Evolutionary conservation across 2,113 vertebrate genomes (phyloP).

Genomic region (Stomatorhinus ivindoensis): DNA sequence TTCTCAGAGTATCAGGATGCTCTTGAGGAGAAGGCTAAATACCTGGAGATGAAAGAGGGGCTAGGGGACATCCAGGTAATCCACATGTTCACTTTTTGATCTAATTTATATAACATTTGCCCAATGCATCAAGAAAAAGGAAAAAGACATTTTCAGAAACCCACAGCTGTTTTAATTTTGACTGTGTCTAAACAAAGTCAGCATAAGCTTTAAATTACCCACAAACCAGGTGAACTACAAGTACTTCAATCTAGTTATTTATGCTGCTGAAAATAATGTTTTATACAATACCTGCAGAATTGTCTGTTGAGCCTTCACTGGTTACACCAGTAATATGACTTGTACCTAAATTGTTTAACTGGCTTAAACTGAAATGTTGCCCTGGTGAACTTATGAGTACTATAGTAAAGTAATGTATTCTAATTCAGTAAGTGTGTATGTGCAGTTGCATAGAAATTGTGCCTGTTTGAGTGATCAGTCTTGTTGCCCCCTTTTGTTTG

Average conservation of each 20-base stretch:
- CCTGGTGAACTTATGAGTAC: not conserved
- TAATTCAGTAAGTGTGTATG: not conserved
- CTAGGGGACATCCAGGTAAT: slow-evolving; percentile 7
- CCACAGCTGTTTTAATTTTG: not conserved
- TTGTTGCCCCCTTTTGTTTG: not conserved
- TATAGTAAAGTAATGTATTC: not conserved
- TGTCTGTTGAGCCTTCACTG: not conserved
- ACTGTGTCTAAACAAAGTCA: not conserved
- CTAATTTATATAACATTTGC: not conserved
- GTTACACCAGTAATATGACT: not conserved
- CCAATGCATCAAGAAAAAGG: not conserved
- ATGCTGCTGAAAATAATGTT: not conserved
- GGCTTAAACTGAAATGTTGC: no score
- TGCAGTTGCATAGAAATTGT: not conserved
- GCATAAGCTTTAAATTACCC: not conserved
- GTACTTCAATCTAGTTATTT: not conserved
- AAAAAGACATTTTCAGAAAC: not conserved
- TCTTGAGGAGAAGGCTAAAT: not conserved
- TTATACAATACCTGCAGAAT: not conserved
- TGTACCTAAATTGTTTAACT: not conserved
- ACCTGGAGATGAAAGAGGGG: not conserved
- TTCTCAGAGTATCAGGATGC: not conserved
- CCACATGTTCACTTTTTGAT: not conserved
- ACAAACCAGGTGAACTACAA: not conserved
- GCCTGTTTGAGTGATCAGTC: not conserved